Base-by-base conservation (phyloP, 1,140 invertebrate species). In the Sarcophaga peregrina region DNA sequence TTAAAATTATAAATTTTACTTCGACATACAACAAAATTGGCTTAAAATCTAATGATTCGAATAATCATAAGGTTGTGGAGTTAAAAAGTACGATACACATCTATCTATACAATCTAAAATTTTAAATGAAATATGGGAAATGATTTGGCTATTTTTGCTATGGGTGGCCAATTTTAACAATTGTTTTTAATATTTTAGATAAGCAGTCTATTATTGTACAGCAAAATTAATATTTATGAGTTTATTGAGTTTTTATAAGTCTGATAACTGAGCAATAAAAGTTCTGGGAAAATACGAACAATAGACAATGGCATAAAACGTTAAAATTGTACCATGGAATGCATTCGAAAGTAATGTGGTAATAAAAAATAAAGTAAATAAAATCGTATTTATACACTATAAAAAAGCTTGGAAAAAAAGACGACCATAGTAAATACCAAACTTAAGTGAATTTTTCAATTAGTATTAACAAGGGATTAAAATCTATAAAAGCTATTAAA, bases 81-180 rank as follows among this genome's bases (percentile, higher is more conserved):
- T n/a, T n/a, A 37, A 37, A 37, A 37, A 37, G 4, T 37, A 37
- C 25, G 25, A 37, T 37, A 37, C 25, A 37, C 25, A 37, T 37
- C 25, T 37, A 37, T 37, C 25, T n/a, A 37, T 2, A 4, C 25
- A 37, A 37, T 37, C n/a, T 37, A 4, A 37, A 37, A 37, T 37
- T 37, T 37, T 37, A 37, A 37, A 4, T 37, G 25, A 37, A 37
- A 37, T 37, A 37, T 37, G 62, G 62, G 17, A 68, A 68, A 68
- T 68, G 62, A 68, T 20, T 68, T 68, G 17, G 62, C 62, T 25
- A 68, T 17, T 25, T 68, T 58, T 58, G 54, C 54, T 58, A 58
- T 58, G 10, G 13, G 54, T 58, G n/a, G 3, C 13, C n/a, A 58
- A 37, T n/a, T 58, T 58, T 68, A 68, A 20, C 62, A 68, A 68